Percentiles rank a stretch among this genome's conserved stretches.
Evolutionary conservation across 2,888 invertebrate genomes (phyloP).

Genomic region (Tillus elongatus): DNA sequence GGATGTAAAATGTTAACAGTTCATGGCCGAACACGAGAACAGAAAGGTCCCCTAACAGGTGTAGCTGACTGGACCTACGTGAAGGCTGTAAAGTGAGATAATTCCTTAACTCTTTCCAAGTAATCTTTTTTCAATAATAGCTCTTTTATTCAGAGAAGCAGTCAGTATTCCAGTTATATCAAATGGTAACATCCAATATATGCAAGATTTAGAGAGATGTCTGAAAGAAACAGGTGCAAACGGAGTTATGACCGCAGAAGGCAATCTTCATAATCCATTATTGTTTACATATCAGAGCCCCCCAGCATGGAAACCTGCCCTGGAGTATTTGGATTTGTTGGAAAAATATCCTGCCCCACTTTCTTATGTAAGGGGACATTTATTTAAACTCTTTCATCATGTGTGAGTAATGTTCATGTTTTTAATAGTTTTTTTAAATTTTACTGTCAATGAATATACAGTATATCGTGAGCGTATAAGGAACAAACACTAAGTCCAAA

Average conservation of each 20-base stretch:
- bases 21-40: slow-evolving; percentile 91
- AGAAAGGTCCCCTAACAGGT: slow-evolving; percentile 93
- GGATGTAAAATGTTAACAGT: slow-evolving; percentile 89
- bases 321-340: slow-evolving; percentile 78
- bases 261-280: slow-evolving; percentile 95
- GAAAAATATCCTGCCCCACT: slow-evolving; percentile 77
- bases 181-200: slow-evolving; percentile 93
- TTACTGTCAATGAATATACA: too few species aligned
- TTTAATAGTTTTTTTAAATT: too few species aligned
- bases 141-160: slow-evolving; percentile 54
- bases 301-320: slow-evolving; percentile 82
- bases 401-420: slow-evolving; percentile 52
- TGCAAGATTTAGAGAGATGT: slow-evolving; percentile 79
- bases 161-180: slow-evolving; percentile 91
- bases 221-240: slow-evolving; percentile 74
- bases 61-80: slow-evolving; percentile 92
- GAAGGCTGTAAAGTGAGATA: slow-evolving; percentile 68
- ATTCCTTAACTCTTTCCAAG: neutral
- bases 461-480: too few species aligned
- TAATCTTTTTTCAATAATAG: neutral
- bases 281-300: slow-evolving; percentile 72
- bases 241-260: slow-evolving; percentile 90
- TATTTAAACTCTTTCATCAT: slow-evolving; percentile 95
- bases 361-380: slow-evolving; percentile 86
- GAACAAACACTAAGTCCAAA: too few species aligned